A percentile compares a stretch with the other conserved stretches of the same genome.
Evolutionary conservation across 2,797 vertebrate species (phyloP).

Genomic region (Knipowitschia caucasica): DNA sequence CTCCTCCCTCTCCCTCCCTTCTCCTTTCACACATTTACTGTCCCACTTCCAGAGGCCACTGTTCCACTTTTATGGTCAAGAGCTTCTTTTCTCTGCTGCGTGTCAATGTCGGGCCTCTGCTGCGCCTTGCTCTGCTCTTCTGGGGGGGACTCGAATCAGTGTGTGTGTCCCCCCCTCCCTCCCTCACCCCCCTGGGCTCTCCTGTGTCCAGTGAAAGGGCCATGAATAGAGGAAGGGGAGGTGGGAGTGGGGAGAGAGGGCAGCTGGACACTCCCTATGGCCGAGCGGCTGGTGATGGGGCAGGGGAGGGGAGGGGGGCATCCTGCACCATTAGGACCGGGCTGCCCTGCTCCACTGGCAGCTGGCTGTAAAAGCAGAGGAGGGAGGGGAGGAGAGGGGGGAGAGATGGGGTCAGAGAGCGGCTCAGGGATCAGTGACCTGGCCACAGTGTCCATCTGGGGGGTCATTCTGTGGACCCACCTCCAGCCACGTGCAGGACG

Average conservation of each 20-base stretch:
- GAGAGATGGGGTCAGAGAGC: conserved; percentile 31
- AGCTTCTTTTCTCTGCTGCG: conserved; percentile 64
- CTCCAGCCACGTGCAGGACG: conserved; percentile 77
- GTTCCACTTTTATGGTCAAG: conserved; percentile 69
- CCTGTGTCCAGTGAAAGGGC: conserved; percentile 76
- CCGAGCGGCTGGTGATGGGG: conserved; percentile 49
- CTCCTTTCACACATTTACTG: conserved; percentile 59
- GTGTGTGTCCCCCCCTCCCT: conserved; percentile 40
- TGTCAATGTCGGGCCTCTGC: conserved; percentile 66
- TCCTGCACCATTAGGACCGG: conserved; percentile 67
- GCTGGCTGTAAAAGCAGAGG: conserved; percentile 67
- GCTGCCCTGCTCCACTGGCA: conserved; percentile 60
- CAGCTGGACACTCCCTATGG: conserved; percentile 74
- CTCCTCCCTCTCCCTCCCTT: conserved; percentile 30
- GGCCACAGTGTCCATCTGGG: conserved; percentile 82
- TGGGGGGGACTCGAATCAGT: conserved; percentile 28
- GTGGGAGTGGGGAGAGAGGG: conserved; percentile 50
- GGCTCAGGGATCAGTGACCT: conserved; percentile 79
- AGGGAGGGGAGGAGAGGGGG: conserved; percentile 9
- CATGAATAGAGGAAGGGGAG: conserved; percentile 42
- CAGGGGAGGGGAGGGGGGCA: conserved; percentile 42
- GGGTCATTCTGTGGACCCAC: conserved; percentile 73
- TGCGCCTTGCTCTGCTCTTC: conserved; percentile 58
- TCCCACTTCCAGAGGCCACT: conserved; percentile 66
- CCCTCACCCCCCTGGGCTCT: conserved; percentile 48